phyloP scores from a whole-genome alignment of 2,888 invertebrate genomes.

The Mamestra brassicae region DNA sequence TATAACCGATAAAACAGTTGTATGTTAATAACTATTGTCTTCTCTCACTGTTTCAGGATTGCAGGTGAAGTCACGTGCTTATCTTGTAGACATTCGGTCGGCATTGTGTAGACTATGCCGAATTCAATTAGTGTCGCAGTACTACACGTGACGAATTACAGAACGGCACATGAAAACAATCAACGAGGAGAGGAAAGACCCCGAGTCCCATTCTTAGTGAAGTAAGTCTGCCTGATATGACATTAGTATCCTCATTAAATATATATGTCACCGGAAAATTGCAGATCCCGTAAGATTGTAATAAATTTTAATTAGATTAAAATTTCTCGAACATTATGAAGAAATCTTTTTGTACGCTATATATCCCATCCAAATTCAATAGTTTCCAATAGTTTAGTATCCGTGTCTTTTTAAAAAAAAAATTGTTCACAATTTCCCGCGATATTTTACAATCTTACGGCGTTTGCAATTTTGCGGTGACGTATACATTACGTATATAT shows the following conservation, averaged over 20 bases:
- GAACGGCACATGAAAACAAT: constrained; percentile 19
- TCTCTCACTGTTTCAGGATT: constrained; percentile 15
- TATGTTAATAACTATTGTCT: constrained; percentile 7
- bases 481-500: too few relatives aligned
- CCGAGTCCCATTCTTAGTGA: background rate
- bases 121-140: constrained; percentile 17
- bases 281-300: too few relatives aligned
- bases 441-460: too few relatives aligned
- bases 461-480: too few relatives aligned
- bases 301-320: too few relatives aligned
- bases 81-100: background rate
- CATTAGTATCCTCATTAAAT: background rate
- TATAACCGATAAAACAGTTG: constrained; percentile 14
- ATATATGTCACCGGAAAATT: too few relatives aligned
- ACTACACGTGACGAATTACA: constrained; percentile 34
- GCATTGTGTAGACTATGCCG: constrained; percentile 13
- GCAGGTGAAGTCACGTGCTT: constrained; percentile 31
- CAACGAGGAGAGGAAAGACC: background rate
- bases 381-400: too few relatives aligned
- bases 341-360: too few relatives aligned
- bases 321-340: too few relatives aligned
- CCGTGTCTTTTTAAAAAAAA: too few relatives aligned
- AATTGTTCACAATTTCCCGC: too few relatives aligned
- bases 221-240: background rate
- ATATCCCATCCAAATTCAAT: too few relatives aligned